phyloP scores from a whole-genome alignment of 2,888 invertebrate species.

The Ormyrus rosae region DNA sequence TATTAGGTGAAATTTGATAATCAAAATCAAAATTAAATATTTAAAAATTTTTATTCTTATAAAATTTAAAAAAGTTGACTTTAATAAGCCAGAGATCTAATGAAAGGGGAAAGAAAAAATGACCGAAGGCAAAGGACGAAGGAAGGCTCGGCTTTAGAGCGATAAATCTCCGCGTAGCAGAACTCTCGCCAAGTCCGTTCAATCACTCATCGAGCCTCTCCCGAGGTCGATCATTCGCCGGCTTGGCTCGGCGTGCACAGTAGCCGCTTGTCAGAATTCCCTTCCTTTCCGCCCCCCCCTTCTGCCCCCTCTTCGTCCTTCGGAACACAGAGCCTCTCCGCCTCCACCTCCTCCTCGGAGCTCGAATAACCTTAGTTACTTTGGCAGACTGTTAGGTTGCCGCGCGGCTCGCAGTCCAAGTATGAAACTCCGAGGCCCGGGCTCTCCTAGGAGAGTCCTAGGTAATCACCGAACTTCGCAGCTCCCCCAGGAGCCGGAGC shows the following conservation, averaged over 20 bases:
- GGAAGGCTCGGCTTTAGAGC: neutral
- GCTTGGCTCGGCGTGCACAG: conserved; percentile 47
- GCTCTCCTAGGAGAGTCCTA: conserved; percentile 74
- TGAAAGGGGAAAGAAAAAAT: no score
- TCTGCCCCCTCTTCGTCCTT: neutral
- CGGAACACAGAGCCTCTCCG: conserved; percentile 24
- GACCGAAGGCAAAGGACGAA: neutral
- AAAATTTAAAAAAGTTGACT: no score
- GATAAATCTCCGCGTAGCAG: conserved; percentile 38
- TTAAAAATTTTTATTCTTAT: no score
- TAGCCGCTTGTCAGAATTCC: conserved; percentile 60
- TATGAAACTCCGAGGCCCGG: conserved; percentile 69
- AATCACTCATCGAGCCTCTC: conserved; percentile 69
- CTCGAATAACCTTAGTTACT: conserved; percentile 74
- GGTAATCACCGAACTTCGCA: conserved; percentile 76
- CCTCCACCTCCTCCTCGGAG: conserved; percentile 60
- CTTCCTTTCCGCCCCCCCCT: conserved; percentile 23
- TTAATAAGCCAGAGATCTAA: no score
- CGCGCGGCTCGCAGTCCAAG: conserved; percentile 66
- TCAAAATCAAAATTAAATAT: no score
- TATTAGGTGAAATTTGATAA: no score
- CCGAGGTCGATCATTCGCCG: conserved; percentile 69
- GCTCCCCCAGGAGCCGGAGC: conserved; percentile 72
- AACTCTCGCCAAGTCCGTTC: conserved; percentile 61
- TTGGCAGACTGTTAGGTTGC: conserved; percentile 72